These are phyloP conservation scores for Stenchaetothrips biformis DNA, from an alignment of 2,888 invertebrate genomes.

Conservation along the genomic window DNA sequence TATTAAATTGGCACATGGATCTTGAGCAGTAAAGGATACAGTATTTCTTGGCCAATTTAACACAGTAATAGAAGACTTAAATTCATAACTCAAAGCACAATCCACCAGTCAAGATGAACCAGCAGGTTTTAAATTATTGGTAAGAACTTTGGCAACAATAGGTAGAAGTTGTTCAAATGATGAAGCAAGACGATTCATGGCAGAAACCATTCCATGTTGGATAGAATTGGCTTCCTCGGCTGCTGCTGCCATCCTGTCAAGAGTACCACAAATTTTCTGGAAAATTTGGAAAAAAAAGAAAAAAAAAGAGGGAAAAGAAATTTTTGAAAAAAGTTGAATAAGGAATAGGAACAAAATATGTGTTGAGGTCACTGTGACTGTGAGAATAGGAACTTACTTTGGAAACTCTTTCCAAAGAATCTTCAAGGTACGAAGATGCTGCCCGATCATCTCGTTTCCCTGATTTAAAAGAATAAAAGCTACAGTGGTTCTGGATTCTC, in stretches of 20 bases:
- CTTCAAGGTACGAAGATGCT: background rate
- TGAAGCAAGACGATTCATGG: background rate
- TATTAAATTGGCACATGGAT: too few species aligned
- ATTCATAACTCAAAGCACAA: too few species aligned
- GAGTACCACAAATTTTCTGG: background rate
- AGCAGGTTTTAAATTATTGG: background rate
- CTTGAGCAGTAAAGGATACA: too few species aligned
- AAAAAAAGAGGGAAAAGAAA: background rate
- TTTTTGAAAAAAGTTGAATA: background rate
- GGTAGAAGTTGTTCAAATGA: conserved; percentile 1
- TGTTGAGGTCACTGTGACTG: background rate
- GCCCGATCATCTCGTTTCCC: background rate
- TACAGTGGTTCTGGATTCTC: background rate
- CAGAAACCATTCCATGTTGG: background rate
- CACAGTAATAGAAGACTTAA: too few species aligned
- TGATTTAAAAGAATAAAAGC: background rate
- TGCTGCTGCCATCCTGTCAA: background rate
- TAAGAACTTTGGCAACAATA: background rate
- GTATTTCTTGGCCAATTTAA: too few species aligned
- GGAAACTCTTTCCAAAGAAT: background rate
- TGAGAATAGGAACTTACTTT: background rate
- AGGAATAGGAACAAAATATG: background rate
- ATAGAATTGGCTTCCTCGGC: background rate
- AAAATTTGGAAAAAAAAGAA: background rate
- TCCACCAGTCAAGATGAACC: too few species aligned